Percentiles rank a stretch among this genome's conserved stretches.
Evolutionary conservation across 2,888 invertebrate genomes (phyloP).

Genomic region (Anoncus sp.): DNA sequence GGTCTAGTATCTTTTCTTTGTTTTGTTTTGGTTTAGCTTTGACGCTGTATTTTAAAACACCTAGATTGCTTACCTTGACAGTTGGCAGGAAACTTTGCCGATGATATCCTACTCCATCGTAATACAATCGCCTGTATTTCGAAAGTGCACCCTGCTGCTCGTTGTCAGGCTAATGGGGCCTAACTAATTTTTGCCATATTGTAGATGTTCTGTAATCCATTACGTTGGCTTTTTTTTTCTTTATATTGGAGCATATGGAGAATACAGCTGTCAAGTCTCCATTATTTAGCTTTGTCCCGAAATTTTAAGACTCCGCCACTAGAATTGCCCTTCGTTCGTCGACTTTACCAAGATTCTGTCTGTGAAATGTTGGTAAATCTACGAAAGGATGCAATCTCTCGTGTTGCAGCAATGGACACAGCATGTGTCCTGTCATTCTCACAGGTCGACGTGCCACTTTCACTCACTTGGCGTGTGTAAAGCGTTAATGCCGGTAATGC

Average conservation of each 20-base stretch:
- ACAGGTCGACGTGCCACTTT: conserved; percentile 59
- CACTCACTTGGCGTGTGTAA: conserved; percentile 36
- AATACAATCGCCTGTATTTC: neutral
- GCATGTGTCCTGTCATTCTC: conserved; percentile 41
- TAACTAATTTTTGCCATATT: conserved; percentile 24
- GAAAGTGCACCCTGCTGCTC: conserved; percentile 12
- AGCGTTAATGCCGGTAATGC: conserved; percentile 54
- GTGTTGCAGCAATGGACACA: conserved; percentile 20
- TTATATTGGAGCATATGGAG: neutral
- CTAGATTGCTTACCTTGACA: neutral
- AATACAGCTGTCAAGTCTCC: conserved; percentile 13
- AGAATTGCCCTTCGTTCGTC: conserved; percentile 6
- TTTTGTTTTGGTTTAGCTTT: conserved; percentile 9
- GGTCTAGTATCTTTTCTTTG: neutral
- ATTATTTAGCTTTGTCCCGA: conserved; percentile 22
- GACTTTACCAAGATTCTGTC: conserved; percentile 2
- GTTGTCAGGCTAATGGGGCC: conserved; percentile 18
- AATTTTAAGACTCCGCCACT: conserved; percentile 6
- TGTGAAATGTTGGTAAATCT: conserved; percentile 16
- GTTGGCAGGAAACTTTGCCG: neutral
- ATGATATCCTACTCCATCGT: neutral
- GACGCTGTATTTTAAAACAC: neutral
- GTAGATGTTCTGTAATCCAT: conserved; percentile 30
- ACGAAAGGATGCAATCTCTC: conserved; percentile 18
- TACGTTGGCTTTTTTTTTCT: conserved; percentile 2